These are phyloP conservation scores for Siphlonurus alternatus DNA, from an alignment of 2,888 invertebrate species.

Conservation along the genomic window DNA sequence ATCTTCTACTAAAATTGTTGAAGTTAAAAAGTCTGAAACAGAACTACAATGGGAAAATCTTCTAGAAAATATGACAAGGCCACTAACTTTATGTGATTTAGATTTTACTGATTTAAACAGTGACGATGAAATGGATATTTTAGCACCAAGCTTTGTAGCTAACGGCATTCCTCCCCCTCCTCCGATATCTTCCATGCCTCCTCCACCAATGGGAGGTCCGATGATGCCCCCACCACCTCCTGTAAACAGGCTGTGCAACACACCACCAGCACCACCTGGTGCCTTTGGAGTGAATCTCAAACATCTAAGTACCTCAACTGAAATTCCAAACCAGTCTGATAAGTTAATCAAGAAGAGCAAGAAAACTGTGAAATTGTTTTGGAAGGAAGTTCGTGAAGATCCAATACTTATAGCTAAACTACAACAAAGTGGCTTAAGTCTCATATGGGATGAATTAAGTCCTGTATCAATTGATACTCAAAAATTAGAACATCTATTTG, in stretches of 20 bases:
- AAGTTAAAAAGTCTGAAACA: conserved; percentile 76
- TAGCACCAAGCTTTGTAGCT: conserved; percentile 45
- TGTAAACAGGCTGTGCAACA: too few species aligned
- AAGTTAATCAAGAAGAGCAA: conserved; percentile 54
- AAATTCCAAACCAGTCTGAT: conserved; percentile 11
- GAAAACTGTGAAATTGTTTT: conserved; percentile 94
- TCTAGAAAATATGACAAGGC: conserved; percentile 53
- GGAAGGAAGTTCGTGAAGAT: conserved; percentile 85
- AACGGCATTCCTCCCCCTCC: conserved; percentile 67
- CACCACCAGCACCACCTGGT: conserved; percentile 25
- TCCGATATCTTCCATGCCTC: conserved; percentile 28
- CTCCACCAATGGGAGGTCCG: conserved; percentile 31
- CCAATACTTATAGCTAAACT: conserved; percentile 41
- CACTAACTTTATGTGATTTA: conserved; percentile 76
- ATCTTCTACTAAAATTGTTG: conserved; percentile 22
- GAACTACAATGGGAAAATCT: conserved; percentile 93
- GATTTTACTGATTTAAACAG: conserved; percentile 88
- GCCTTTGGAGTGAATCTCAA: conserved; percentile 19
- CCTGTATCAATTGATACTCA: conserved; percentile 76
- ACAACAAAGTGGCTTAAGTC: conserved; percentile 24
- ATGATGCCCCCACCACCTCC: conserved; percentile 32
- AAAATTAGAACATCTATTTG: conserved; percentile 91
- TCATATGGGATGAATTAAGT: conserved; percentile 84
- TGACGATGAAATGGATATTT: conserved; percentile 71
- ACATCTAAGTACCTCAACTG: conserved; percentile 18